A percentile compares a stretch with the other conserved stretches of the same genome.
These are phyloP conservation scores for Forbesichthys agassizii DNA, from an alignment of 2,113 vertebrate genomes.

Conservation along the genomic window DNA sequence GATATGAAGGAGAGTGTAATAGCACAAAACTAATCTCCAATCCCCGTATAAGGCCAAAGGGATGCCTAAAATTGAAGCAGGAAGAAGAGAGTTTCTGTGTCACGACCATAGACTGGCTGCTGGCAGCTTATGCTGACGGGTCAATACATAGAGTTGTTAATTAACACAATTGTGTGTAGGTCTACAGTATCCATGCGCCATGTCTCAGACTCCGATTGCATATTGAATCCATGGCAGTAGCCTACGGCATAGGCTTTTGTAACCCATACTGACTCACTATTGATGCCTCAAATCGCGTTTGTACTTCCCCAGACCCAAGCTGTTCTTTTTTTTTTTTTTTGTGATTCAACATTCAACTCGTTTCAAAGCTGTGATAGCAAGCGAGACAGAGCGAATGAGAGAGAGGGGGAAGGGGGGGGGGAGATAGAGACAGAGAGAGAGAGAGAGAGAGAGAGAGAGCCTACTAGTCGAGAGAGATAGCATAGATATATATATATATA, in stretches of 20 bases:
- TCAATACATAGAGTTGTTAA: constrained; percentile 19
- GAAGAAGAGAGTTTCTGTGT: constrained; percentile 33
- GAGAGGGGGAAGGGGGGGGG: background rate
- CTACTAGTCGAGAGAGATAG: too few species aligned
- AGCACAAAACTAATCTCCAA: constrained; percentile 60
- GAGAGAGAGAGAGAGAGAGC: too few species aligned
- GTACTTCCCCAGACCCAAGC: constrained; percentile 35
- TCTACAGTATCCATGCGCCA: too few species aligned
- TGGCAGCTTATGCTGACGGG: constrained; percentile 5
- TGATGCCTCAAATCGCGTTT: constrained; percentile 24
- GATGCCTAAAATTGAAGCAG: constrained; percentile 35
- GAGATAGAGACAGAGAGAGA: too few species aligned
- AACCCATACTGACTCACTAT: constrained; percentile 18
- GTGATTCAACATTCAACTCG: constrained; percentile 51
- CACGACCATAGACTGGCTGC: background rate
- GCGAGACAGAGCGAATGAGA: constrained; percentile 16
- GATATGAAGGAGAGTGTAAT: constrained; percentile 47
- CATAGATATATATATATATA: too few species aligned
- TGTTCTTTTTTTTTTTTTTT: constrained; percentile 25
- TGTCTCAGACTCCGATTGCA: too few species aligned
- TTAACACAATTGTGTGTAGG: background rate
- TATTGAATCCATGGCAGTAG: too few species aligned
- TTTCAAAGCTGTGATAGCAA: constrained; percentile 30
- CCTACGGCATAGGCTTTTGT: too few species aligned
- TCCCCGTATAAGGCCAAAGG: constrained; percentile 44